Evolutionary conservation across 2,888 invertebrate species (phyloP), one percentile per base, ranked within the genome.

Genomic region (Sussaba pulchella): DNA sequence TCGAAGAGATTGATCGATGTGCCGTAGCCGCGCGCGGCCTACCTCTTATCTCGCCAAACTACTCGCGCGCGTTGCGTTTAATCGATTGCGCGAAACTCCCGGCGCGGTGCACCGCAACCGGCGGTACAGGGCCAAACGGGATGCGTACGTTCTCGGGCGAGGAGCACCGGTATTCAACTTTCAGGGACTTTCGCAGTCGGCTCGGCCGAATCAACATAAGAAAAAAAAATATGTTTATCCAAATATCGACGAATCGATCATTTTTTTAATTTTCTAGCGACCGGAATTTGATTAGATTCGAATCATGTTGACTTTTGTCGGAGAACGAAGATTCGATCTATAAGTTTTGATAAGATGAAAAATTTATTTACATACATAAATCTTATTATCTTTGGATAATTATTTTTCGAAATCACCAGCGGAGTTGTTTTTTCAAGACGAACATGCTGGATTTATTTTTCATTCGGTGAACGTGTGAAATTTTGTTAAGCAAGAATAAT

Each of bases 1-100:
- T 63, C 75, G 83, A 82, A 83, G 78, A 83, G 83, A 83, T 83
- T 84, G 87, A 85, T 87, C 87, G 86, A 87, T 87, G 31, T 31
- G 86, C 85, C 77, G 12, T 10, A 57, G 75, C 67, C 85, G 67
- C 24, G 59, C 59, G 47, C 39, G 45, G 82, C 82, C 84, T 84
- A 84, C 78, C 84, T 82, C 84, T 86, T 83, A 85, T 86, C 85
- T 86, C 83, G 63, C 82, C 81, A 71, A 83, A 83, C 82, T 82
- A 59, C 71, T 80, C 36, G 74, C 59, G 61, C 74, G 47, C 73
- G 83, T 81, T 84, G 84, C 83, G 86, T 85, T 85, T 87, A 84
- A 87, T 87, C 85, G 88, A 87, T 87, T 85, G 73, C 74, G 73
- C 81, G 71, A 82, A 70, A 70, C 79, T 70, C 79, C 67, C 82